A percentile compares a stretch with the other conserved stretches of the same genome.
Conservation (phyloP, 2,113 vertebrate species). For the Grallaria varia region DNA sequence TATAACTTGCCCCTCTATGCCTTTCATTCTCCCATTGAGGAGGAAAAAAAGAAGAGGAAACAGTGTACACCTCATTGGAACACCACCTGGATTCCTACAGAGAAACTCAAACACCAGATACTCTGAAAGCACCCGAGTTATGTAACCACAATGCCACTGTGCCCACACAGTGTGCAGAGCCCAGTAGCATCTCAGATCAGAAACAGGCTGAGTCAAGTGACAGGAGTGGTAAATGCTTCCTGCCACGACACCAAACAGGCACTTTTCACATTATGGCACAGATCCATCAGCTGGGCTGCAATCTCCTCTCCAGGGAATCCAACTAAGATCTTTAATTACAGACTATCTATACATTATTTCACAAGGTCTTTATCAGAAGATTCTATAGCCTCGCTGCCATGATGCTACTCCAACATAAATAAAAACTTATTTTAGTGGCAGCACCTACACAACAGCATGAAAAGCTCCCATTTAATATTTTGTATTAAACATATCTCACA, state of each 20-base stretch:
- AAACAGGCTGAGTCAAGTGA: neutral
- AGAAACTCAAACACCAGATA: neutral
- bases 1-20: neutral
- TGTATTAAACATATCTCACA: neutral
- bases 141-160: accelerated
- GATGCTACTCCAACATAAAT: neutral
- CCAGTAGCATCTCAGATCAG: neutral
- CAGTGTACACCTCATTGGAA: neutral
- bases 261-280: neutral
- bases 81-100: neutral
- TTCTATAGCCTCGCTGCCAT: neutral
- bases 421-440: neutral
- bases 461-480: neutral
- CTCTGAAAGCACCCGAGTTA: neutral
- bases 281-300: neutral
- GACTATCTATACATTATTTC: neutral
- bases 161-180: neutral
- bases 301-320: neutral
- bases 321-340: neutral
- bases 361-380: neutral
- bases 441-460: neutral
- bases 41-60: neutral
- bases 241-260: neutral
- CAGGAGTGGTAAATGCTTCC: neutral
- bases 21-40: neutral